A percentile compares a stretch with the other conserved stretches of the same genome.
Conservation (phyloP, 2,797 vertebrate species). For the Myripristis jacobus region DNA sequence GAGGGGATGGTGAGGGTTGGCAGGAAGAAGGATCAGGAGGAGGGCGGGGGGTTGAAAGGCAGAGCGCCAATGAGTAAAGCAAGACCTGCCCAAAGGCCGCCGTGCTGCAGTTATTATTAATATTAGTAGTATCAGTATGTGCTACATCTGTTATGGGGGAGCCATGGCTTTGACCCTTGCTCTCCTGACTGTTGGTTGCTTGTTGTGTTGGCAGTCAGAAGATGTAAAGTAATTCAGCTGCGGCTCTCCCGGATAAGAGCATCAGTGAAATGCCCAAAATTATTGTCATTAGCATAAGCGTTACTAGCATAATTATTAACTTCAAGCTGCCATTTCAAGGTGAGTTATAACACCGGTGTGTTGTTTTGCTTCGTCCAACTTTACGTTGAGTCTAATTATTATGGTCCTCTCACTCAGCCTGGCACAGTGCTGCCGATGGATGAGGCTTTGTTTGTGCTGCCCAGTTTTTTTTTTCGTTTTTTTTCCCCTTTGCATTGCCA, state of each 20-base stretch:
- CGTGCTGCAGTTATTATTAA: not conserved
- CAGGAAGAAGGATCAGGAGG: no score
- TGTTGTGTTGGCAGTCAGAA: constrained; percentile 2
- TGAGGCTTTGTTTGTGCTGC: constrained; percentile 22
- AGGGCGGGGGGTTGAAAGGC: no score
- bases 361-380: constrained; percentile 18
- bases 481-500: constrained; percentile 20
- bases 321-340: constrained; percentile 2
- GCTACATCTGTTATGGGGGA: not conserved
- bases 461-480: constrained; percentile 2
- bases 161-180: not conserved
- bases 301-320: not conserved
- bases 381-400: constrained; percentile 18
- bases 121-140: not conserved
- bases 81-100: no score
- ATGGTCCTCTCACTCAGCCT: constrained; percentile 5
- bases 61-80: no score
- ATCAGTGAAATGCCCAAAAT: not conserved
- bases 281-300: not conserved
- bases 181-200: not conserved
- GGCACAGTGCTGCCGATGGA: constrained; percentile 16
- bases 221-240: not conserved
- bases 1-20: no score
- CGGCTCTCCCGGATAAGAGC: not conserved
- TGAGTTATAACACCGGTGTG: not conserved